phyloP scores from a whole-genome alignment of 2,888 invertebrate species.

The Drosophila birchii region DNA sequence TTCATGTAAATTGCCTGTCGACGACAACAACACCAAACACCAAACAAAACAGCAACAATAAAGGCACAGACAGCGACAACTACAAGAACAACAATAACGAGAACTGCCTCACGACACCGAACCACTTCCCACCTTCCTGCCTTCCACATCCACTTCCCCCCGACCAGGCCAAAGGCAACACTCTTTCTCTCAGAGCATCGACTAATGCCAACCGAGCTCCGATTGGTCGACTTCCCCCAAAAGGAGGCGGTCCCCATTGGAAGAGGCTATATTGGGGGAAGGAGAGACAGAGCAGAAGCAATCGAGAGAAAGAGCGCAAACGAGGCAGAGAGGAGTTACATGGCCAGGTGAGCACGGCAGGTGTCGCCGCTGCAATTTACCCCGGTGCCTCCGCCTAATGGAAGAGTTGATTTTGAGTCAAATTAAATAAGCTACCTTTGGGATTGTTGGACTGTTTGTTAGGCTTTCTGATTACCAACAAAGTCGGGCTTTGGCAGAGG shows the following conservation, averaged over 20 bases:
- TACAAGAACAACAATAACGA: slow-evolving; percentile 21
- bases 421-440: slow-evolving; percentile 51
- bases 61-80: slow-evolving; percentile 60
- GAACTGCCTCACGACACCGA: slow-evolving; percentile 27
- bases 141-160: background rate
- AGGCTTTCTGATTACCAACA: slow-evolving; percentile 31
- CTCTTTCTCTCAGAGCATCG: background rate
- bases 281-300: background rate
- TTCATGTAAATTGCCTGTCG: slow-evolving; percentile 79
- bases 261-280: slow-evolving; percentile 2
- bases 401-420: slow-evolving; percentile 43
- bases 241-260: slow-evolving; percentile 23
- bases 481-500: background rate
- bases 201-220: background rate
- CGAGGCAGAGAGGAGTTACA: slow-evolving; percentile 3
- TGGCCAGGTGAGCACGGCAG: slow-evolving; percentile 50
- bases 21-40: slow-evolving; percentile 70
- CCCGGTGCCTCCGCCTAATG: slow-evolving; percentile 37
- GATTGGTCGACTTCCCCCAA: slow-evolving; percentile 26
- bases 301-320: slow-evolving; percentile 5
- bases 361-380: slow-evolving; percentile 68
- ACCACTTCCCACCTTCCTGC: slow-evolving; percentile 30
- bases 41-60: slow-evolving; percentile 19
- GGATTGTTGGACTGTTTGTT: slow-evolving; percentile 40
- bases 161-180: slow-evolving; percentile 12